These are phyloP conservation scores for Parnassius glacialis DNA, from an alignment of 2,888 invertebrate genomes.

Conservation along the genomic window DNA sequence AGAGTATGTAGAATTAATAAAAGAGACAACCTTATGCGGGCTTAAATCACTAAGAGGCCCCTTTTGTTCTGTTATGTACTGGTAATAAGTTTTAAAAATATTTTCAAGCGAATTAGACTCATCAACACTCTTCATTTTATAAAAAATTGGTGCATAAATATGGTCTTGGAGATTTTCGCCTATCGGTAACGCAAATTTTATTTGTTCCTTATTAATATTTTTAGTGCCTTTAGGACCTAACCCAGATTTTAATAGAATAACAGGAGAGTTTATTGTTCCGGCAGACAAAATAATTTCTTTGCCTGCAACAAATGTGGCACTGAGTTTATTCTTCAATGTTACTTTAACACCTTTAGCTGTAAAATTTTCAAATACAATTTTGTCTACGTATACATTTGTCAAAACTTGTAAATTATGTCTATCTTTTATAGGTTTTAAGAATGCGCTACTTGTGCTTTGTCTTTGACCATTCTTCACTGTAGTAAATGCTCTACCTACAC, in stretches of 20 bases:
- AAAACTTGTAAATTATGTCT: slow-evolving; percentile 41
- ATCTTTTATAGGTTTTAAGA: slow-evolving; percentile 37
- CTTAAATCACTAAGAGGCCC: slow-evolving; percentile 73
- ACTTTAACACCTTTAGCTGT: slow-evolving; percentile 38
- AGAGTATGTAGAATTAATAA: slow-evolving; percentile 53
- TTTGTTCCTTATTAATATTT: slow-evolving; percentile 37
- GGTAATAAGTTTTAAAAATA: slow-evolving; percentile 49
- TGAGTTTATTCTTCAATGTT: slow-evolving; percentile 36
- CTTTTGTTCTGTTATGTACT: slow-evolving; percentile 69
- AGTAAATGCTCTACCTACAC: slow-evolving; percentile 36
- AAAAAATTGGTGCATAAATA: slow-evolving; percentile 48
- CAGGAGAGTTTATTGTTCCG: slow-evolving; percentile 44
- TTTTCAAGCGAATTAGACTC: slow-evolving; percentile 41
- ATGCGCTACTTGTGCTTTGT: slow-evolving; percentile 64
- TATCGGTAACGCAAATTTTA: slow-evolving; percentile 41
- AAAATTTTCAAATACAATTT: slow-evolving; percentile 38
- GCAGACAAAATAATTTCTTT: slow-evolving; percentile 46
- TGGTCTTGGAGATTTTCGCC: slow-evolving; percentile 49
- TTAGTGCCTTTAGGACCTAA: slow-evolving; percentile 42
- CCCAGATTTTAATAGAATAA: slow-evolving; percentile 47
- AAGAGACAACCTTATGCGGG: slow-evolving; percentile 53
- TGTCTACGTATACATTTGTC: slow-evolving; percentile 39
- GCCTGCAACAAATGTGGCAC: slow-evolving; percentile 33
- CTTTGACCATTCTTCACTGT: slow-evolving; percentile 48
- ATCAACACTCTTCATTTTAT: slow-evolving; percentile 48